Conservation (phyloP, 2,888 invertebrate species). For the Drosophila merina region DNA sequence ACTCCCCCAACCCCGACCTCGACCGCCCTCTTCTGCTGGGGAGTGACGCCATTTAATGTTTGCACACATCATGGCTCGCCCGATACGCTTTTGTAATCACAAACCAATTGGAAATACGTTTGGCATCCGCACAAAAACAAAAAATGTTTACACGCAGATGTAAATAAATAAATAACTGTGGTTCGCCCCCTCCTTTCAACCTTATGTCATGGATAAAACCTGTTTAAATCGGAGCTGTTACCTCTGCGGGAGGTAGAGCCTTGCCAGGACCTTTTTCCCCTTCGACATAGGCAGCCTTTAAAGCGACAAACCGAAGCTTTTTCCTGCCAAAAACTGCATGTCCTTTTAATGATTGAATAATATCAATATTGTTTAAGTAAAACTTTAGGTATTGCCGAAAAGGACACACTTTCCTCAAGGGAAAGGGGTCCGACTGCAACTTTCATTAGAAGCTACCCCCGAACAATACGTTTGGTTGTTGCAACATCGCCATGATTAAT, state of each 20-base stretch:
- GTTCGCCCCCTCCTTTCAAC: conserved; percentile 8
- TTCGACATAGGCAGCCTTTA: conserved; percentile 10
- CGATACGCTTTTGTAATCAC: conserved; percentile 81
- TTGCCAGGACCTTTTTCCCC: conserved; percentile 8
- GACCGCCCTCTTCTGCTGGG: conserved; percentile 16
- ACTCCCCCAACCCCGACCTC: conserved; percentile 9
- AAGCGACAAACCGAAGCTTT: background rate
- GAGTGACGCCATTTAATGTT: conserved; percentile 78
- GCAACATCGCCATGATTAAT: conserved; percentile 65
- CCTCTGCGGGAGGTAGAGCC: conserved; percentile 28
- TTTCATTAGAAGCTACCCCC: conserved; percentile 55
- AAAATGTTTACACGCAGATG: conserved; percentile 43
- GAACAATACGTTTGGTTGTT: conserved; percentile 51
- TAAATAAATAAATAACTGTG: conserved; percentile 44
- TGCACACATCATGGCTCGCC: conserved; percentile 80
- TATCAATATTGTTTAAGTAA: background rate
- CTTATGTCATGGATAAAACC: conserved; percentile 24
- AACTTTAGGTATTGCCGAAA: too few relatives aligned
- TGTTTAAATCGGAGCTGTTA: conserved; percentile 18
- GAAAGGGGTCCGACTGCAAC: conserved; percentile 45
- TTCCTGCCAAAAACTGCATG: too few relatives aligned
- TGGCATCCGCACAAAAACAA: conserved; percentile 35
- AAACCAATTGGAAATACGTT: conserved; percentile 75
- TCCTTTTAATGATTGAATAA: too few relatives aligned
- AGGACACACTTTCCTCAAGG: too few relatives aligned